Evolutionary conservation across 1,140 invertebrate species (phyloP), one percentile per base, ranked within the genome.

Genomic region (Diachasma alloeum): DNA sequence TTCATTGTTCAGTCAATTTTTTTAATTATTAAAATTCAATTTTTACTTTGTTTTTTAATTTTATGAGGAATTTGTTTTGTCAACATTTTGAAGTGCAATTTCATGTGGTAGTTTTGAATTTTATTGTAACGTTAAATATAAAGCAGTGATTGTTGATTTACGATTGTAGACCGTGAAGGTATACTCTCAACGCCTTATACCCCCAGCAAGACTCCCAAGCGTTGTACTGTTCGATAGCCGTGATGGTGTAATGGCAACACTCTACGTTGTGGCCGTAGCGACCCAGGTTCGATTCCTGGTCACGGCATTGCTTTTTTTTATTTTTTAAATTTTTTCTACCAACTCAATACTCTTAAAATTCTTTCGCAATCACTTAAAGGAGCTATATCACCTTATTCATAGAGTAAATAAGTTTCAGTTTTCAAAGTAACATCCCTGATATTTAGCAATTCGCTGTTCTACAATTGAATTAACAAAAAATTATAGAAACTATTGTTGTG

Each of bases 201-300:
- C 2, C n/a, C 9, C 6, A 53, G 9, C 17, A 53, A 19, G 15
- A 53, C n/a, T 6, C 17, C 9, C 17, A 3, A 19, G 15, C 6
- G 6, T 5, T 15, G 9, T 53, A 53, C 6, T 9, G 13, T 26
- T 24, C 10, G 5, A 26, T 31, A 73, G 71, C 71, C 71, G 71
- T 73, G 71, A 73, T 73, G 44, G 71, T 73, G 44, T 73, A 73
- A 42, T 56, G 71, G 71, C 48, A 73, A 48, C 44, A 73, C 71
- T 42, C 48, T 73, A 73, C 71, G 71, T 73, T 73, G 71, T 73
- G 71, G 71, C 71, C 71, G 71, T 73, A 73, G 48, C 36, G 53
- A 73, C 48, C 71, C 71, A 73, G 71, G 71, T 73, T 73, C 71
- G 71, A 73, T 59, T 73, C 71, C 71, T 73, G 71, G 71, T 73